A percentile compares a stretch with the other conserved stretches of the same genome.
These are phyloP conservation scores for Anser brachyrhynchus DNA, from an alignment of 2,113 vertebrate genomes.

Conservation along the genomic window DNA sequence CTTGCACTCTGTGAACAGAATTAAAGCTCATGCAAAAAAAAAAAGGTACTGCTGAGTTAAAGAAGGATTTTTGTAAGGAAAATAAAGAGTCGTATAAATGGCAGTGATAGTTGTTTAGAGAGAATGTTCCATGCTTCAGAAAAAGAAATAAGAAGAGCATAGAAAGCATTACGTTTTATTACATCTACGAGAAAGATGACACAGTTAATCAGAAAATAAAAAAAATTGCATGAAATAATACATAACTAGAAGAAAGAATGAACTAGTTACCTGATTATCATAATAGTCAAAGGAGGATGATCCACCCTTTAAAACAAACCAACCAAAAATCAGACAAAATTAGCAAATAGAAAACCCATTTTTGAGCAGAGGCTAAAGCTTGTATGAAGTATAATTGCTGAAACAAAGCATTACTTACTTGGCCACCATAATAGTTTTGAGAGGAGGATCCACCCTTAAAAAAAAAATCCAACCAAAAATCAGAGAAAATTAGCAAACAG, in stretches of 20 bases:
- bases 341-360: not conserved
- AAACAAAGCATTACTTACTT: not conserved
- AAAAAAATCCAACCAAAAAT: not conserved
- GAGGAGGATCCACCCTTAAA: not conserved
- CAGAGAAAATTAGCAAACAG: not conserved
- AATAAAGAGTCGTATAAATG: not conserved
- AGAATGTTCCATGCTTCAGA: not conserved
- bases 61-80: not conserved
- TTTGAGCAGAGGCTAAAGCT: not conserved
- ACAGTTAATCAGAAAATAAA: not conserved
- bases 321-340: not conserved
- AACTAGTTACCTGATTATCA: slow-evolving; percentile 11
- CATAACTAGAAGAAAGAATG: not conserved
- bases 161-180: not conserved
- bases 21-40: not conserved
- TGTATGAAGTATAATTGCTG: not conserved
- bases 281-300: slow-evolving; percentile 19
- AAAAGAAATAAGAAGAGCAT: not conserved
- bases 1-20: not conserved
- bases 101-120: not conserved
- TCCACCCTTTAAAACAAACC: slow-evolving; percentile 46
- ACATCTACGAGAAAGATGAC: not conserved
- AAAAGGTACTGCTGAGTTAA: not conserved
- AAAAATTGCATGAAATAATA: not conserved
- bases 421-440: not conserved